These are phyloP conservation scores for Apeira syringaria DNA, from an alignment of 2,888 invertebrate genomes.

Conservation along the genomic window DNA sequence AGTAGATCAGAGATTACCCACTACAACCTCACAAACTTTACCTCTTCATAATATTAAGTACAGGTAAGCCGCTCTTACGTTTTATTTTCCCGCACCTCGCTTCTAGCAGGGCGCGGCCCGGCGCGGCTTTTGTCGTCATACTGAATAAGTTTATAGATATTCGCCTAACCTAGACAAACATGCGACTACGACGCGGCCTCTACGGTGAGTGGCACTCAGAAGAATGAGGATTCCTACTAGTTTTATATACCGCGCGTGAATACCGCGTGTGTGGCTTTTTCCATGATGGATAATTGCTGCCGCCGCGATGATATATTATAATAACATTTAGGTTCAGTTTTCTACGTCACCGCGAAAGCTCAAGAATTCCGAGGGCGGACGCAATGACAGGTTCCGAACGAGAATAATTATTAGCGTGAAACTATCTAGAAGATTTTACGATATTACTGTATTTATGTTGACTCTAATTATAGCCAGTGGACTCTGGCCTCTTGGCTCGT, in stretches of 20 bases:
- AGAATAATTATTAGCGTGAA: slow-evolving; percentile 38
- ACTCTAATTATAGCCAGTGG: slow-evolving; percentile 34
- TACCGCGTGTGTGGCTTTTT: slow-evolving; percentile 32
- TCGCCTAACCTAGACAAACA: too few relatives aligned
- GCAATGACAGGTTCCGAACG: slow-evolving; percentile 36
- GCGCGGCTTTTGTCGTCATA: too few relatives aligned
- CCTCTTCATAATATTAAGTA: too few relatives aligned
- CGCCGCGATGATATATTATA: slow-evolving; percentile 17
- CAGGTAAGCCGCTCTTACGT: too few relatives aligned
- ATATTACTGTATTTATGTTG: slow-evolving; percentile 36
- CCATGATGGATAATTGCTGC: slow-evolving; percentile 28
- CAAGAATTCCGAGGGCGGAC: slow-evolving; percentile 39
- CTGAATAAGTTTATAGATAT: too few relatives aligned
- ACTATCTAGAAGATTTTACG: slow-evolving; percentile 36
- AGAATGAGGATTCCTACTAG: slow-evolving; percentile 7
- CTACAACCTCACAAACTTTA: too few relatives aligned
- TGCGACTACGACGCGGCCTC: too few relatives aligned
- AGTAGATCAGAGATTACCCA: too few relatives aligned
- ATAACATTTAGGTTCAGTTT: slow-evolving; percentile 22
- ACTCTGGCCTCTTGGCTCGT: slow-evolving; percentile 28
- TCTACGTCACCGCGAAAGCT: slow-evolving; percentile 28
- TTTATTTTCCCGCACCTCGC: too few relatives aligned
- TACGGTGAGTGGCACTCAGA: slow-evolving; percentile 5
- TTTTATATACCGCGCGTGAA: slow-evolving; percentile 9
- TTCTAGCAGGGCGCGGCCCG: too few relatives aligned